Evolutionary conservation across 2,797 vertebrate species (phyloP), one percentile per base, ranked within the genome.

Genomic region (Macropodus opercularis): DNA sequence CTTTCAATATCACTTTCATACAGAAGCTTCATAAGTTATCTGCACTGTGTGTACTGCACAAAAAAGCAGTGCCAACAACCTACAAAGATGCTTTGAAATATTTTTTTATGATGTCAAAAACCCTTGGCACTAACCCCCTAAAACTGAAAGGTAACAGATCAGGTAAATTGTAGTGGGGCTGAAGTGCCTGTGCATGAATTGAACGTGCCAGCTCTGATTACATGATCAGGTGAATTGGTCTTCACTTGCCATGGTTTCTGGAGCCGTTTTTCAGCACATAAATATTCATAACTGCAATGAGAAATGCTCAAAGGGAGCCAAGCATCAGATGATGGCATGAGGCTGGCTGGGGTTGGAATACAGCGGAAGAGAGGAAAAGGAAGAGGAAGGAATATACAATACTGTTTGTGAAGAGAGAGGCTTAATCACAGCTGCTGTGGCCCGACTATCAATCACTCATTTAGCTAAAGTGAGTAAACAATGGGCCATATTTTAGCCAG

Each of bases 271-370:
- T 75, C 77, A 81, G 80, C 60, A 66, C 69, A 75, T 87, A 77
- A 72, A 88, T 88, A 88, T 86, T 79, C 63, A 89, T 85, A 73
- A 77, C 42, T 39, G 57, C 50, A 70, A 75, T 82, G 82, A 84
- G 63, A 79, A 87, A 76, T 29, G 49, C 52, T 76, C 64, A 61
- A 47, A 68, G 68, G 73, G 70, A 83, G 66, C 68, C 21, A 29
- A 61, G 67, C 40, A 14, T 54, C 48, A 64, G 39, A 24, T 54
- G 69, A 74, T 42, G 78, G 69, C 44, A 57, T 21, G n/a, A 38
- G 31, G 23, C 61, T 57, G 42, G 48, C 62, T 64, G 22, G 22
- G 29, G 35, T 46, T 17, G 44, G 65, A 75, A 56, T 13, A 55
- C 27, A 53, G 51, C 12, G 35, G 62, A 77, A 64, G 70, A 42